Conservation (phyloP, 2,113 vertebrate genomes). For the Psittacus erithacus region DNA sequence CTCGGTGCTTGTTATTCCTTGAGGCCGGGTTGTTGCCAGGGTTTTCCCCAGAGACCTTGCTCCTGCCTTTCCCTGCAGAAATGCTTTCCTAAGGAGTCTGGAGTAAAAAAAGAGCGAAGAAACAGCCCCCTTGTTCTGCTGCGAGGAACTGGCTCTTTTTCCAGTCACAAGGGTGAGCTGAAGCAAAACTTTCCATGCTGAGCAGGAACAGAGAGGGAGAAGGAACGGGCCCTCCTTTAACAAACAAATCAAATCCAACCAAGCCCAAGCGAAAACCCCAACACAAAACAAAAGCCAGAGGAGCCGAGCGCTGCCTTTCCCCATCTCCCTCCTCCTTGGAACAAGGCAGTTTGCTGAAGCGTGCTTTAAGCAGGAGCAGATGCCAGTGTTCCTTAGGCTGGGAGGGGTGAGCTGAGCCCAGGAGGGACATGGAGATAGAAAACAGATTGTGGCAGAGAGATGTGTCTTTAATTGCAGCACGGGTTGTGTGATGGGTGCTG, state of each 20-base stretch:
- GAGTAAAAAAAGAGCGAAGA: background rate
- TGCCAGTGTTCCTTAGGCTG: background rate
- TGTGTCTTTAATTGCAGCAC: background rate
- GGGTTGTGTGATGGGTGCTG: background rate
- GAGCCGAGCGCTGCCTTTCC: background rate
- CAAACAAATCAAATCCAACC: background rate
- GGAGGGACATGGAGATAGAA: background rate
- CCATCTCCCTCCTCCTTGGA: background rate
- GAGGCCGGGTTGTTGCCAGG: background rate
- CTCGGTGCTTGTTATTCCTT: background rate
- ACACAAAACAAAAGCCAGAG: background rate
- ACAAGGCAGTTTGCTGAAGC: background rate
- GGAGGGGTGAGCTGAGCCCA: background rate
- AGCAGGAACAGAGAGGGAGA: background rate
- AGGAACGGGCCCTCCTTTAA: background rate
- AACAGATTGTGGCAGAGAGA: background rate
- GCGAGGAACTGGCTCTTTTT: constrained; percentile 42
- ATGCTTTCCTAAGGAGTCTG: constrained; percentile 6
- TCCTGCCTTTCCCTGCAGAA: constrained; percentile 4
- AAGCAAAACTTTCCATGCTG: constrained; percentile 68
- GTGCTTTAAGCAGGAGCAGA: constrained; percentile 24
- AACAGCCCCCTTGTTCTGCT: constrained; percentile 28
- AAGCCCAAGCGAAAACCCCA: background rate
- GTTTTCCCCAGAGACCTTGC: background rate
- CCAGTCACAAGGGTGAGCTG: constrained; percentile 68